Evolutionary conservation across 2,113 vertebrate genomes (phyloP).

Genomic region (Aythya baeri): DNA sequence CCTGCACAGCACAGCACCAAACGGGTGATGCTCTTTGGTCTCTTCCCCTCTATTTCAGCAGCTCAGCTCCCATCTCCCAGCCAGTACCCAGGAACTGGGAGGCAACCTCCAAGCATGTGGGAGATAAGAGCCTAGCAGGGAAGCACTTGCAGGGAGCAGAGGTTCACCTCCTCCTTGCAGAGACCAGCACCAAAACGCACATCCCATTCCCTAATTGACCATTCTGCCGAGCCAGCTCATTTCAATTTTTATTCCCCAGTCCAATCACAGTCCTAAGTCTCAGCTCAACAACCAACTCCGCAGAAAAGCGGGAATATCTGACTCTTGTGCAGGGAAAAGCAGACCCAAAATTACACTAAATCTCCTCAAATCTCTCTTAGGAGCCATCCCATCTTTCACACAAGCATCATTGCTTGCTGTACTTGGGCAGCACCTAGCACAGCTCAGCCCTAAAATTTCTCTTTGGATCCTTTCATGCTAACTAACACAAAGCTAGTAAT

Average conservation of each 20-base stretch:
- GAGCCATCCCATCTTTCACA: background rate
- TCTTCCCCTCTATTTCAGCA: accelerated
- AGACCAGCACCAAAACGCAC: background rate
- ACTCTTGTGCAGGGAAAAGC: accelerated
- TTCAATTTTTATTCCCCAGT: background rate
- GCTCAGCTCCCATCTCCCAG: background rate
- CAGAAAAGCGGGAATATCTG: accelerated
- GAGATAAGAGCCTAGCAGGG: background rate
- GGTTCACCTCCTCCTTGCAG: background rate
- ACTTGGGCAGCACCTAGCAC: background rate
- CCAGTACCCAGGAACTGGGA: accelerated
- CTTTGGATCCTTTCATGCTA: background rate
- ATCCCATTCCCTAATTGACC: background rate
- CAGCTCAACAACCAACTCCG: background rate
- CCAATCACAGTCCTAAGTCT: accelerated
- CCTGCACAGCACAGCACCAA: too few relatives aligned
- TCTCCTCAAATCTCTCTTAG: background rate
- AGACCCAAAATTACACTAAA: background rate
- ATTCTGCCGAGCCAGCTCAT: background rate
- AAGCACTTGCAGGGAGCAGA: background rate
- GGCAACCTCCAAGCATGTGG: background rate
- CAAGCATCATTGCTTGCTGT: accelerated
- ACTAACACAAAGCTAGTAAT: background rate
- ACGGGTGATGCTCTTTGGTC: background rate
- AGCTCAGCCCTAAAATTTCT: background rate